Percentiles rank a stretch among this genome's conserved stretches.
These are phyloP conservation scores for Ichneumoninae sp. DNA, from an alignment of 2,888 invertebrate species.

Conservation along the genomic window DNA sequence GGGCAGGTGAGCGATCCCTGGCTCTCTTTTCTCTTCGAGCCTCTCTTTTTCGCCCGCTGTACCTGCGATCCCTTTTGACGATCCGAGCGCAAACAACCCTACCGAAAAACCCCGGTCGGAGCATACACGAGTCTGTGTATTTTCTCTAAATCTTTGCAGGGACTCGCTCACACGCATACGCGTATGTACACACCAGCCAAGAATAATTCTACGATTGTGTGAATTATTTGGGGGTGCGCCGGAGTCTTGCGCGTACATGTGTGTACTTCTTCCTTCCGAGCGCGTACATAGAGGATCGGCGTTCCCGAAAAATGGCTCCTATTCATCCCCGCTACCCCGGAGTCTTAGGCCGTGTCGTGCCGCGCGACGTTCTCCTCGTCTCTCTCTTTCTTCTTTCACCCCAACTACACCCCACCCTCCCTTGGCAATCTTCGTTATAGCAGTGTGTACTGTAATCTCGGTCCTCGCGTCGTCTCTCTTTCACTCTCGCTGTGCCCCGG, in stretches of 20 bases:
- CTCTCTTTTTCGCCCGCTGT: slow-evolving; percentile 43
- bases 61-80: slow-evolving; percentile 59
- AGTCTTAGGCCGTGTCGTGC: slow-evolving; percentile 41
- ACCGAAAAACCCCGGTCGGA: slow-evolving; percentile 20
- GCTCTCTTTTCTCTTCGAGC: slow-evolving; percentile 39
- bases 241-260: slow-evolving; percentile 18
- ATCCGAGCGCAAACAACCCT: slow-evolving; percentile 51
- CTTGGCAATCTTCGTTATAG: slow-evolving; percentile 24
- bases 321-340: slow-evolving; percentile 35
- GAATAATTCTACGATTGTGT: slow-evolving; percentile 14
- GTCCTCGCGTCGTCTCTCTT: slow-evolving; percentile 51
- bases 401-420: slow-evolving; percentile 54
- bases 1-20: slow-evolving; percentile 72
- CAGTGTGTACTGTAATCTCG: slow-evolving; percentile 50
- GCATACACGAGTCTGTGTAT: not conserved
- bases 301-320: slow-evolving; percentile 55
- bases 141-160: not conserved
- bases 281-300: slow-evolving; percentile 40
- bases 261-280: slow-evolving; percentile 51
- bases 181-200: not conserved
- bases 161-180: not conserved
- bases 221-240: not conserved
- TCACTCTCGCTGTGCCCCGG: slow-evolving; percentile 54
- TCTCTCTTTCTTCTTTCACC: slow-evolving; percentile 34
- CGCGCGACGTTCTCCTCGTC: slow-evolving; percentile 46